These are phyloP conservation scores for Prionailurus viverrinus DNA, from an alignment of 2,113 vertebrate genomes.

Conservation along the genomic window DNA sequence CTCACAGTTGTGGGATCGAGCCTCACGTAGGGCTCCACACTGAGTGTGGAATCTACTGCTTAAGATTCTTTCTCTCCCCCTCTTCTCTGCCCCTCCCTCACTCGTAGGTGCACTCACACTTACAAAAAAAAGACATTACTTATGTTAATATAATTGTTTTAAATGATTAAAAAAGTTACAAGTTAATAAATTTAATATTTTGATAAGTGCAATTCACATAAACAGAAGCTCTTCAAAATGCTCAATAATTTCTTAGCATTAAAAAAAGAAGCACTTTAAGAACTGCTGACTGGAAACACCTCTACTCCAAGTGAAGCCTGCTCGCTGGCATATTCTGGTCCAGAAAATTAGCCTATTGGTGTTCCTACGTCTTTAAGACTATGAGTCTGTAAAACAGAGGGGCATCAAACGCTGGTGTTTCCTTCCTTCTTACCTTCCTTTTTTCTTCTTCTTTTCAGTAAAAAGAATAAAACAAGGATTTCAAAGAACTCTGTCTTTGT, in stretches of 20 bases:
- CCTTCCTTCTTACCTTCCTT: background rate
- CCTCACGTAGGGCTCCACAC: too few relatives aligned
- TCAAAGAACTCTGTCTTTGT: background rate
- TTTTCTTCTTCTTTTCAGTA: background rate
- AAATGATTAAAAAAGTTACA: background rate
- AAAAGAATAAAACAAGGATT: background rate
- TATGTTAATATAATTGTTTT: background rate
- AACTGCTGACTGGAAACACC: too few relatives aligned
- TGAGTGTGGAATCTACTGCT: too few relatives aligned
- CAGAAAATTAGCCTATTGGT: background rate
- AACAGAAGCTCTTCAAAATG: background rate
- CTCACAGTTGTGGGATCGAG: too few relatives aligned
- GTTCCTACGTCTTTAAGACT: background rate
- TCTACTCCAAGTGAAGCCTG: background rate
- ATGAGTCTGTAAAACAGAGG: background rate
- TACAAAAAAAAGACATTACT: background rate
- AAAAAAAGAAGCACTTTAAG: background rate
- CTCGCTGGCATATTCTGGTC: background rate
- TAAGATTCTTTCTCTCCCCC: too few relatives aligned
- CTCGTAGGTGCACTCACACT: too few relatives aligned
- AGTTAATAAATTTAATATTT: background rate
- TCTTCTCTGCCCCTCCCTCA: too few relatives aligned
- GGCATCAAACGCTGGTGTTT: background rate
- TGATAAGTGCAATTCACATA: background rate
- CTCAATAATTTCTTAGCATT: background rate